Conservation (phyloP, 2,113 vertebrate genomes). For the Perca schrenkii region DNA sequence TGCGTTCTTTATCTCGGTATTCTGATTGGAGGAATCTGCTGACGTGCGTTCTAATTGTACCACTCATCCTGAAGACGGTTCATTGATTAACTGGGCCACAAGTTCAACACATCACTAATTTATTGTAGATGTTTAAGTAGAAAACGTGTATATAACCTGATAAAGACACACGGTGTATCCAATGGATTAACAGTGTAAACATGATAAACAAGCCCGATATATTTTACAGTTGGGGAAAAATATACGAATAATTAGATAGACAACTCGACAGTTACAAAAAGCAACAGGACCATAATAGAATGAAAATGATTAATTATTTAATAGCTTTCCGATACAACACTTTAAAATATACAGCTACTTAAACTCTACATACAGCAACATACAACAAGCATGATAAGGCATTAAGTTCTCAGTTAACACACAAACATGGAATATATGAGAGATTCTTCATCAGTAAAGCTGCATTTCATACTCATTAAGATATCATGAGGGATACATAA, state of each 20-base stretch:
- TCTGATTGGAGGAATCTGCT: conserved; percentile 56
- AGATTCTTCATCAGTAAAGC: background rate
- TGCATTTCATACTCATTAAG: conserved; percentile 16
- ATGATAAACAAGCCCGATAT: background rate
- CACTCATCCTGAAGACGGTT: background rate
- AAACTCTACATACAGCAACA: background rate
- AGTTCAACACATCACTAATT: conserved; percentile 15
- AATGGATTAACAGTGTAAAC: background rate
- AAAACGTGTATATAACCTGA: background rate
- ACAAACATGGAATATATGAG: background rate
- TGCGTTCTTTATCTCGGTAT: background rate
- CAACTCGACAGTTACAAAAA: background rate
- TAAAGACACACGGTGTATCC: background rate
- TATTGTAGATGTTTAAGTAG: conserved; percentile 1
- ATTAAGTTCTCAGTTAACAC: background rate
- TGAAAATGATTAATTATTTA: background rate
- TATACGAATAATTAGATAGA: background rate
- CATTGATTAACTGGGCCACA: conserved; percentile 33
- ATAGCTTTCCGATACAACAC: conserved; percentile 5
- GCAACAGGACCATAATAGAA: background rate
- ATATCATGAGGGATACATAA: background rate
- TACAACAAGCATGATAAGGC: background rate
- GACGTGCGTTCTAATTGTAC: background rate
- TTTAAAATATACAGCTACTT: background rate
- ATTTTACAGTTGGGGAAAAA: background rate